Evolutionary conservation across 2,797 vertebrate genomes (phyloP).

Genomic region (Phalanger gymnotis): DNA sequence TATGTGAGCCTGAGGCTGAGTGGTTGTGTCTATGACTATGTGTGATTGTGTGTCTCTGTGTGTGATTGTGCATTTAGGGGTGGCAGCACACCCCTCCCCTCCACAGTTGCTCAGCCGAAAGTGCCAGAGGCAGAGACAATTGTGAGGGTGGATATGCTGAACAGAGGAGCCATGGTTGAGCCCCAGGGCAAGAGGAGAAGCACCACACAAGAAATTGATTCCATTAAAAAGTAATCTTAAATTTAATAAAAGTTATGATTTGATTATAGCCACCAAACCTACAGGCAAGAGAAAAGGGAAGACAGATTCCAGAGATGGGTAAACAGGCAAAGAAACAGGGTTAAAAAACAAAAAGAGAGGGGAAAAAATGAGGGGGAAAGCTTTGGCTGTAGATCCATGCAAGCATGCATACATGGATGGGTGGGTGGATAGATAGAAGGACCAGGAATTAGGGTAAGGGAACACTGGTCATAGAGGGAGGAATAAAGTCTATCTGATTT

Average conservation of each 20-base stretch:
- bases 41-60: background rate
- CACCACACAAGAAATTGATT: conserved; percentile 87
- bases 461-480: conserved; percentile 43
- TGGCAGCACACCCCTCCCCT: conserved; percentile 65
- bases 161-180: conserved; percentile 74
- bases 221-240: conserved; percentile 90
- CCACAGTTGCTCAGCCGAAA: conserved; percentile 72
- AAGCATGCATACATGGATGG: background rate
- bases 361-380: background rate
- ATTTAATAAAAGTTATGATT: conserved; percentile 91
- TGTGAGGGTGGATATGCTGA: conserved; percentile 73
- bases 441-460: conserved; percentile 53
- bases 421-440: conserved; percentile 64
- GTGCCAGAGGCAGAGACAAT: conserved; percentile 79
- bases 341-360: background rate
- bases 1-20: conserved; percentile 26
- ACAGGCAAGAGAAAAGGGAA: conserved; percentile 80
- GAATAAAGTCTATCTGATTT: conserved; percentile 13
- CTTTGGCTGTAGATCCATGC: background rate
- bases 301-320: conserved; percentile 76
- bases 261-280: conserved; percentile 86
- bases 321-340: conserved; percentile 64
- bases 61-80: conserved; percentile 59
- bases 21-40: background rate
- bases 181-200: conserved; percentile 84